phyloP scores from a whole-genome alignment of 2,797 vertebrate genomes.

The Rhynchotus rufescens region DNA sequence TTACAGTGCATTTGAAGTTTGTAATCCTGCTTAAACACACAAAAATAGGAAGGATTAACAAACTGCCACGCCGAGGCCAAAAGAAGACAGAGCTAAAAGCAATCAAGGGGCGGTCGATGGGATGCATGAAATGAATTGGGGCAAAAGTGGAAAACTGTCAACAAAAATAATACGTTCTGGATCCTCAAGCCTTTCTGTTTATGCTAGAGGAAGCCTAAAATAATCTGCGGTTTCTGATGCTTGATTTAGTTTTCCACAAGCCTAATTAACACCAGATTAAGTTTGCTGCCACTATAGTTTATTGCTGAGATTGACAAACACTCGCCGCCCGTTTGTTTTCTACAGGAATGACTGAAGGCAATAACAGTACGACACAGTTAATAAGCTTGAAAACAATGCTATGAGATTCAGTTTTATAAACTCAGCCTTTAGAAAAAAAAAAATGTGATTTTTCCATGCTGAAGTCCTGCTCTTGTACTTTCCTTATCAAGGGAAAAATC shows the following conservation, averaged over 20 bases:
- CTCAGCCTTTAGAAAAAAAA: constrained; percentile 10
- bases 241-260: constrained; percentile 90
- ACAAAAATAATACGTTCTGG: constrained; percentile 80
- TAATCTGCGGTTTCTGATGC: constrained; percentile 89
- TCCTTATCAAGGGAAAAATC: not conserved
- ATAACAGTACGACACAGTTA: constrained; percentile 73
- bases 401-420: constrained; percentile 31
- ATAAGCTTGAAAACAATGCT: constrained; percentile 70
- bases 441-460: not conserved
- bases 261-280: constrained; percentile 90
- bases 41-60: constrained; percentile 84
- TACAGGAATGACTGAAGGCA: constrained; percentile 51
- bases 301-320: constrained; percentile 77
- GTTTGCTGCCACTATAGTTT: constrained; percentile 82
- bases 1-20: constrained; percentile 88
- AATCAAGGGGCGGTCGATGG: constrained; percentile 82
- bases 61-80: constrained; percentile 80
- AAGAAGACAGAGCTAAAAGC: constrained; percentile 82
- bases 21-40: constrained; percentile 80
- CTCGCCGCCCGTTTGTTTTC: constrained; percentile 79
- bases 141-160: constrained; percentile 80
- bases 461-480: not conserved
- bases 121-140: constrained; percentile 75
- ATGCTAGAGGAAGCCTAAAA: constrained; percentile 82
- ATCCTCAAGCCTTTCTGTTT: constrained; percentile 78